Conservation (phyloP, 2,888 invertebrate species). For the Onchidella celtica region DNA sequence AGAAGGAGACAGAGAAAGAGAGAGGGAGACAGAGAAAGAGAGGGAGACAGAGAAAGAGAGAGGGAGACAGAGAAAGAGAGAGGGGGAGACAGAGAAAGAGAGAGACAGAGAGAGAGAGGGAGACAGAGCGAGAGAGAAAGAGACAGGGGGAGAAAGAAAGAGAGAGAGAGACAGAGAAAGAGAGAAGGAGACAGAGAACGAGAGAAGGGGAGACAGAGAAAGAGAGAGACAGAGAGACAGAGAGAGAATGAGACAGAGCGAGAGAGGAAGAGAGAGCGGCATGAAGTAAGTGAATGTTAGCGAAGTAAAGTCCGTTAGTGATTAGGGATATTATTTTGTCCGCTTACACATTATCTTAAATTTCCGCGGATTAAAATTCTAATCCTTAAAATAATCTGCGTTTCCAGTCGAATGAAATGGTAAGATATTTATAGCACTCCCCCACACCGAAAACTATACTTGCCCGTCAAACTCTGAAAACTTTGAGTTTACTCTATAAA, state of each 20-base stretch:
- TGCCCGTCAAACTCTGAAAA: too few relatives aligned
- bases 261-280: slow-evolving; percentile 5
- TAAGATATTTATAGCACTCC: too few relatives aligned
- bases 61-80: slow-evolving; percentile 26
- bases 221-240: slow-evolving; percentile 32
- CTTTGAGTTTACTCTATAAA: too few relatives aligned
- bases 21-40: slow-evolving; percentile 26
- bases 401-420: too few relatives aligned
- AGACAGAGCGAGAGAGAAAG: too few relatives aligned
- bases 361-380: too few relatives aligned
- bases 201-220: slow-evolving; percentile 26
- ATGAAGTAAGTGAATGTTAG: too few relatives aligned
- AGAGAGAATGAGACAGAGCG: slow-evolving; percentile 12
- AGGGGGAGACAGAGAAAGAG: slow-evolving; percentile 5
- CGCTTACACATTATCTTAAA: too few relatives aligned
- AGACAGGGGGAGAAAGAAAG: slow-evolving; percentile 18
- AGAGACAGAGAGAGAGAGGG: slow-evolving; percentile 7
- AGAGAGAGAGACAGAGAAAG: slow-evolving; percentile 38
- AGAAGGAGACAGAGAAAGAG: slow-evolving; percentile 40
- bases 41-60: slow-evolving; percentile 27
- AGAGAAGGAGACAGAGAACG: slow-evolving; percentile 29
- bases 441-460: too few relatives aligned
- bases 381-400: too few relatives aligned
- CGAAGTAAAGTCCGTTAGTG: too few relatives aligned
- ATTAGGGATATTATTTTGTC: too few relatives aligned